Conservation (phyloP, 1,140 invertebrate genomes). For the Lethocerus indicus region DNA sequence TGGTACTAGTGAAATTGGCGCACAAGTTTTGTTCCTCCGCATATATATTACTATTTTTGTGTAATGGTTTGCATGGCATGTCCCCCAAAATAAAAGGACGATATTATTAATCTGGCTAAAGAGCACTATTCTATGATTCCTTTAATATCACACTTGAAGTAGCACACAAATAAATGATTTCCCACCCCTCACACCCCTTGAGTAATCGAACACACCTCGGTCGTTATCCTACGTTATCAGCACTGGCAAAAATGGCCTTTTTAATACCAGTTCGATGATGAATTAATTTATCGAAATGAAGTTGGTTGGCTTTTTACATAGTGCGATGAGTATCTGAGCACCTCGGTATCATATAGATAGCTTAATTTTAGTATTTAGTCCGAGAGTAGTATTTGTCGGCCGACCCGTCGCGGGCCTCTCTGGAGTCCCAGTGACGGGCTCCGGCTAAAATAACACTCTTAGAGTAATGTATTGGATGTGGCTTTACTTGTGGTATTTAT, state of each 20-base stretch:
- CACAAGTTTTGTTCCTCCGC: constrained; percentile 8
- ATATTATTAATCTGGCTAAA: not conserved
- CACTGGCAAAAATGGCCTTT: not conserved
- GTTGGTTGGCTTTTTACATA: constrained; percentile 4
- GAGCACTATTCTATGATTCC: constrained; percentile 6
- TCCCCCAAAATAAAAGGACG: constrained; percentile 2
- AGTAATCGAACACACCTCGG: not conserved
- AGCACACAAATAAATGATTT: constrained; percentile 10
- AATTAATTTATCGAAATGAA: not conserved
- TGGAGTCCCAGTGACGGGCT: no score
- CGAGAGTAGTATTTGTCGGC: no score
- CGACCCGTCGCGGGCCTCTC: no score
- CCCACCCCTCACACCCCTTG: constrained; percentile 2
- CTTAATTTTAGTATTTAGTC: no score
- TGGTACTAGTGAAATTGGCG: no score
- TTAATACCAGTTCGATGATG: not conserved
- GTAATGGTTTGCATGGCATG: constrained; percentile 13
- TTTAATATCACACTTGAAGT: constrained; percentile 6
- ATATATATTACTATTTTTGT: constrained; percentile 12
- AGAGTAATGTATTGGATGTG: no score
- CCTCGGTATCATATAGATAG: constrained; percentile 7
- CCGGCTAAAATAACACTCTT: no score
- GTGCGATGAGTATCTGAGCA: constrained; percentile 12
- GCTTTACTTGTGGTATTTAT: no score
- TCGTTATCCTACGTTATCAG: not conserved